These are phyloP conservation scores for Lasiurus borealis DNA, from an alignment of 2,113 vertebrate species.

Conservation along the genomic window DNA sequence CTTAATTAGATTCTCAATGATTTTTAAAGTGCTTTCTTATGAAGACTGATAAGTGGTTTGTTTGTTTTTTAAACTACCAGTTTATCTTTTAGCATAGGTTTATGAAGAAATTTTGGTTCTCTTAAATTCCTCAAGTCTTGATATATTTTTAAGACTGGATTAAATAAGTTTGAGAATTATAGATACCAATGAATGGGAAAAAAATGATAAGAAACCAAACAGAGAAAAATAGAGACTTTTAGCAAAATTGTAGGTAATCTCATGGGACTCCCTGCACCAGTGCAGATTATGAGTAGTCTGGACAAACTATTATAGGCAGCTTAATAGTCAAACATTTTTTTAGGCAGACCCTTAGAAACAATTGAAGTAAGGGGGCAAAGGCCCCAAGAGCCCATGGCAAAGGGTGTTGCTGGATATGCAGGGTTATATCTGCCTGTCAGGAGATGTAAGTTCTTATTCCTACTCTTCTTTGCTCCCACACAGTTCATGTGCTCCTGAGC, in stretches of 20 bases:
- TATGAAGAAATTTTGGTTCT: background rate
- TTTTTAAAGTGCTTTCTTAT: background rate
- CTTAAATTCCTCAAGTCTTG: background rate
- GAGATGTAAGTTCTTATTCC: background rate
- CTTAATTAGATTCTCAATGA: background rate
- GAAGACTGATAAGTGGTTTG: background rate
- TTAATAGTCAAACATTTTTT: background rate
- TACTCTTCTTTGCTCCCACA: background rate
- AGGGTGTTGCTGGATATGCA: background rate
- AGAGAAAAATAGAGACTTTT: background rate
- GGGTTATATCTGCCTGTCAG: background rate
- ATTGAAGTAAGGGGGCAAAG: background rate
- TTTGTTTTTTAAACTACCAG: background rate
- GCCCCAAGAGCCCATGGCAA: no score
- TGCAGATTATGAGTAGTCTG: background rate
- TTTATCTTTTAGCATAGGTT: background rate
- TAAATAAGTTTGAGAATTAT: background rate
- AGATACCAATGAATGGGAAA: background rate
- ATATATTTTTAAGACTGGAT: background rate
- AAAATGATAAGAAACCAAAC: background rate
- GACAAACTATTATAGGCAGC: background rate
- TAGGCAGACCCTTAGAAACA: background rate
- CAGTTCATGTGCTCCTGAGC: background rate
- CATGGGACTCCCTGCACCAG: rapidly evolving
- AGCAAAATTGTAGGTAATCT: background rate